These are phyloP conservation scores for Shargacucullia verbasci DNA, from an alignment of 2,888 invertebrate genomes.

Conservation along the genomic window DNA sequence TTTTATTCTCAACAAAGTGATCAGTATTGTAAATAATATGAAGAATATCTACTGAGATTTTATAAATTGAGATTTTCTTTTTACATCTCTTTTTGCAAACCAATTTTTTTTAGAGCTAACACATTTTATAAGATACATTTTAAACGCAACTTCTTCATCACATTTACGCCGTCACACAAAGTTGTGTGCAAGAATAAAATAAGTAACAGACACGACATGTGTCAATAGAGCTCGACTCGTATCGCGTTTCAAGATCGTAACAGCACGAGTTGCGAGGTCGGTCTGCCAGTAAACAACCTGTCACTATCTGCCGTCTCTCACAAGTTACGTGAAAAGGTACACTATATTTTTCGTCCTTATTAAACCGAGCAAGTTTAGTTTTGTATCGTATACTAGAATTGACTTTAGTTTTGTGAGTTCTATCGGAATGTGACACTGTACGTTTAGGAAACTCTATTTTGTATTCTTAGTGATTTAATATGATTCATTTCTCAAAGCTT, in stretches of 20 bases:
- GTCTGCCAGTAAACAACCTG: conserved; percentile 44
- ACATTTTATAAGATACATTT: conserved; percentile 12
- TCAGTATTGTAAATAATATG: no score
- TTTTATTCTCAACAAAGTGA: no score
- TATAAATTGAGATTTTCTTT: no score
- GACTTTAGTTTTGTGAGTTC: conserved; percentile 21
- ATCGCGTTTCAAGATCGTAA: conserved; percentile 42
- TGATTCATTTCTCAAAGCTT: not conserved
- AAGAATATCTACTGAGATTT: no score
- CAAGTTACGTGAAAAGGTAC: conserved; percentile 43
- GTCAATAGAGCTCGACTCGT: conserved; percentile 44
- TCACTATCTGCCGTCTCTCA: conserved; percentile 23
- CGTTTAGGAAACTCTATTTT: conserved; percentile 4
- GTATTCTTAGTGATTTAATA: not conserved
- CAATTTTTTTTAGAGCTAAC: no score
- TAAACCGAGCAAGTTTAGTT: conserved; percentile 15
- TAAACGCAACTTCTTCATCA: conserved; percentile 16
- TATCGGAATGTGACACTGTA: conserved; percentile 9
- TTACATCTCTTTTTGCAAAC: no score
- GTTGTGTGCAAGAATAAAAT: conserved; percentile 1
- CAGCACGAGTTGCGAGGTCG: conserved; percentile 12
- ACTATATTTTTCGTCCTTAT: conserved; percentile 31
- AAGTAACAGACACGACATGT: conserved; percentile 40
- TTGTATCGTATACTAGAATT: conserved; percentile 25
- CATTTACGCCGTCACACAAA: conserved; percentile 13